phyloP scores from a whole-genome alignment of 23 tunicate species.

The Pegea sp. region DNA sequence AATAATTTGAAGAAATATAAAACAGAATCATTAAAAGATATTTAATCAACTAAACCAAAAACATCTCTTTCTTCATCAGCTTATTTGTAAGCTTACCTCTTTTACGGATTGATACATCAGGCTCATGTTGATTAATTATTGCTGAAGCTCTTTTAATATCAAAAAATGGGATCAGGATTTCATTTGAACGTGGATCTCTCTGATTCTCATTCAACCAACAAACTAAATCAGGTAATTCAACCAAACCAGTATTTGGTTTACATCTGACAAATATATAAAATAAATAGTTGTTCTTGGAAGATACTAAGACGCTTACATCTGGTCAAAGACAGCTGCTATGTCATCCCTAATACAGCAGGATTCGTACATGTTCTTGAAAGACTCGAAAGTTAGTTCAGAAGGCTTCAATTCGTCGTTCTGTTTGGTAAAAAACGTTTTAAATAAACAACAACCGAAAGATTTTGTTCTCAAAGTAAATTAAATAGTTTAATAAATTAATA shows the following conservation, averaged over 20 bases:
- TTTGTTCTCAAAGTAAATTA: too few species aligned
- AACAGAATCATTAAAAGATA: background rate
- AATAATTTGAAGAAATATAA: background rate
- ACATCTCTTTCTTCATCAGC: background rate
- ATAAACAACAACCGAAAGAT: too few species aligned
- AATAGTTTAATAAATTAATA: background rate
- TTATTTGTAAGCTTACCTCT: conserved; percentile 9
- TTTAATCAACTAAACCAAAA: background rate
- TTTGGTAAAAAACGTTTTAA: too few species aligned
- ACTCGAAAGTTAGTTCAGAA: conserved; percentile 31
- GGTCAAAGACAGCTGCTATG: conserved; percentile 23
- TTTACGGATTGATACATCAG: conserved; percentile 11
- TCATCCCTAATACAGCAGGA: conserved; percentile 21
- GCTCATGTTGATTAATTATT: conserved; percentile 32
- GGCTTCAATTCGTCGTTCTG: conserved; percentile 46
- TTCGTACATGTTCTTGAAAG: conserved; percentile 27
- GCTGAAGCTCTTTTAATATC: conserved; percentile 27
- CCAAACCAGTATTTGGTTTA: background rate
- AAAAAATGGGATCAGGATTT: conserved; percentile 53
- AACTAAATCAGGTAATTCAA: conserved; percentile 3
- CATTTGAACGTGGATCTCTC: conserved; percentile 71
- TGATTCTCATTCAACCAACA: conserved; percentile 64
- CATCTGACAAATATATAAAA: background rate
- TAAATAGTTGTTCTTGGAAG: background rate
- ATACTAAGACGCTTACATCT: conserved; percentile 23